Evolutionary conservation across 2,797 vertebrate species (phyloP).

Genomic region (Pseudocheirus occidentalis): DNA sequence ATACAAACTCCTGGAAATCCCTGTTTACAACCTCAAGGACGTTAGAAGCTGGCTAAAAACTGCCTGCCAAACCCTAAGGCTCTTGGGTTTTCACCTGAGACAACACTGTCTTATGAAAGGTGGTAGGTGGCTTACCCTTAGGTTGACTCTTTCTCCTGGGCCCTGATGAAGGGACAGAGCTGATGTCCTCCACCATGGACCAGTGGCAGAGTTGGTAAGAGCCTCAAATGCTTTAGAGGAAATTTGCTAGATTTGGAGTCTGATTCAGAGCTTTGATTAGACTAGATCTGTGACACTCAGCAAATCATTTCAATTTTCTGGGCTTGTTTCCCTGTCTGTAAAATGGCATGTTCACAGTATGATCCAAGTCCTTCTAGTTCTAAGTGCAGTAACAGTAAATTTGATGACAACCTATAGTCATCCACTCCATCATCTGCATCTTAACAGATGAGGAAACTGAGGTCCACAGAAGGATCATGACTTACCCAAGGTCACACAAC

Average conservation of each 20-base stretch:
- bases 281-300: not conserved
- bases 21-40: not conserved
- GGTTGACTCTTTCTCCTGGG: not conserved
- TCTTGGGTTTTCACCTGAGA: not conserved
- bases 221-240: not conserved
- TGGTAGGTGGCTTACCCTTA: not conserved
- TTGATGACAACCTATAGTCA: not conserved
- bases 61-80: not conserved
- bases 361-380: not conserved
- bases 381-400: not conserved
- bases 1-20: not conserved
- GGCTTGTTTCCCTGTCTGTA: not conserved
- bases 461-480: not conserved
- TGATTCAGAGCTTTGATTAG: not conserved
- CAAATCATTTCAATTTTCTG: not conserved
- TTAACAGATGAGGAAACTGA: not conserved
- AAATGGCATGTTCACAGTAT: not conserved
- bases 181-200: not conserved
- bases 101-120: not conserved
- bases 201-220: not conserved
- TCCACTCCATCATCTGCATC: not conserved
- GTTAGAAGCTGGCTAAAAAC: not conserved
- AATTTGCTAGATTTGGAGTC: not conserved
- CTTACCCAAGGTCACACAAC: not conserved
- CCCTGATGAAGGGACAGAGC: not conserved